phyloP scores from a whole-genome alignment of 1,140 invertebrate genomes.

The Drosophila arizonae region DNA sequence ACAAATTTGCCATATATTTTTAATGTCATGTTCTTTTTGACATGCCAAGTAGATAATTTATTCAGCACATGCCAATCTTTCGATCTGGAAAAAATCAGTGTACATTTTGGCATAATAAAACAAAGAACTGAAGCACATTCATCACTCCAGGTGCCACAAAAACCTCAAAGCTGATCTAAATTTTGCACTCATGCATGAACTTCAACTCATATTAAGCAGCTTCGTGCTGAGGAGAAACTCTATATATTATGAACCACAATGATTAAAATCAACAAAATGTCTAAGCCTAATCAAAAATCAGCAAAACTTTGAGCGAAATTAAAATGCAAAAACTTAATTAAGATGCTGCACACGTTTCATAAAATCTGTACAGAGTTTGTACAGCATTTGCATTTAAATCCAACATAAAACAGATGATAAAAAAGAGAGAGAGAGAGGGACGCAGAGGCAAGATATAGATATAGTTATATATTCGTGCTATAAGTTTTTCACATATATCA shows the following conservation, averaged over 20 bases:
- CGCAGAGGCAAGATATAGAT: too few relatives aligned
- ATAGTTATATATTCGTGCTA: not conserved
- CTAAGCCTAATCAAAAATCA: not conserved
- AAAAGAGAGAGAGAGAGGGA: too few relatives aligned
- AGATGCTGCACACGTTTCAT: not conserved
- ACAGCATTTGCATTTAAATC: not conserved
- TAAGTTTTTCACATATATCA: conserved; percentile 5
- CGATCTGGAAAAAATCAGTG: too few relatives aligned
- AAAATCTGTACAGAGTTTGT: not conserved
- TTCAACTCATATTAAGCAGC: too few relatives aligned
- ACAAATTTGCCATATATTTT: too few relatives aligned
- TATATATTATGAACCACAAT: not conserved
- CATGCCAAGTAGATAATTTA: too few relatives aligned
- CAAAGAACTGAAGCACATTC: too few relatives aligned
- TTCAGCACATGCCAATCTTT: too few relatives aligned
- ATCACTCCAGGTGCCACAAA: too few relatives aligned
- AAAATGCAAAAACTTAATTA: not conserved
- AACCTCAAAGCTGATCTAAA: not conserved
- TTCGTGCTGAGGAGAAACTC: too few relatives aligned
- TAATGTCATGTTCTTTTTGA: too few relatives aligned
- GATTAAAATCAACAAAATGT: conserved; percentile 1
- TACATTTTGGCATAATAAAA: too few relatives aligned
- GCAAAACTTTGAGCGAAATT: not conserved
- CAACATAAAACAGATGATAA: not conserved
- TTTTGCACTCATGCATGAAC: not conserved